Evolutionary conservation across 53 echinoderm and acorn worm species (phyloP).

Genomic region (Holothuria scabra): DNA sequence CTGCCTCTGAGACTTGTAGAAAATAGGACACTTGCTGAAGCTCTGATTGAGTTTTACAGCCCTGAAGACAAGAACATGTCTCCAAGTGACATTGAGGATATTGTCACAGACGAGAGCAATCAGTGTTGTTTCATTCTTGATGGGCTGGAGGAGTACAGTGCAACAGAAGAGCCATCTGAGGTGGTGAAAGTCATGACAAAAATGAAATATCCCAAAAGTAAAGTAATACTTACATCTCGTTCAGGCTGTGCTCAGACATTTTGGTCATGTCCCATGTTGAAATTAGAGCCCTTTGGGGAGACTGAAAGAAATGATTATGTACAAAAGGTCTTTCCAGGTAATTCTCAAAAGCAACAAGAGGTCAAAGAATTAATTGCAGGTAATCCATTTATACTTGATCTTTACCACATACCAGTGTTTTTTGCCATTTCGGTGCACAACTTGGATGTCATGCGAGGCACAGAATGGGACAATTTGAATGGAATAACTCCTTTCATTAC

Average conservation of each 20-base stretch:
- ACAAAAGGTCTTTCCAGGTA: neutral
- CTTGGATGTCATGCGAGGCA: neutral
- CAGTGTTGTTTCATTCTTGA: neutral
- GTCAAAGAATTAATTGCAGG: neutral
- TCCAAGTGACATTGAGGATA: neutral
- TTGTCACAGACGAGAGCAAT: neutral
- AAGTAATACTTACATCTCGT: conserved; percentile 2
- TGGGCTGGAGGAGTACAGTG: conserved; percentile 24
- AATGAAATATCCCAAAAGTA: neutral
- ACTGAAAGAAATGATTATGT: conserved; percentile 7
- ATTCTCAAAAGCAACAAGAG: neutral
- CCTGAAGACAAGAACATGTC: neutral
- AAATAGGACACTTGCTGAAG: neutral
- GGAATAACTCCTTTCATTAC: neutral
- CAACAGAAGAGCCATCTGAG: neutral
- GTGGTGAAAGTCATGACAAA: conserved; percentile 1
- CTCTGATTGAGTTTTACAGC: neutral
- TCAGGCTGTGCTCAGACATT: neutral
- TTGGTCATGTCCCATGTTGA: neutral
- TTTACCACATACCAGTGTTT: neutral
- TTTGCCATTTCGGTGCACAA: conserved; percentile 10
- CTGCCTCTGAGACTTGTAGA: conserved; percentile 19
- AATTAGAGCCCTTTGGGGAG: conserved; percentile 9
- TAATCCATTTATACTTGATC: neutral
- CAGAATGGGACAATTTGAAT: neutral